These are phyloP conservation scores for Sarcophaga rosellei DNA, from an alignment of 2,888 invertebrate genomes.

Conservation along the genomic window DNA sequence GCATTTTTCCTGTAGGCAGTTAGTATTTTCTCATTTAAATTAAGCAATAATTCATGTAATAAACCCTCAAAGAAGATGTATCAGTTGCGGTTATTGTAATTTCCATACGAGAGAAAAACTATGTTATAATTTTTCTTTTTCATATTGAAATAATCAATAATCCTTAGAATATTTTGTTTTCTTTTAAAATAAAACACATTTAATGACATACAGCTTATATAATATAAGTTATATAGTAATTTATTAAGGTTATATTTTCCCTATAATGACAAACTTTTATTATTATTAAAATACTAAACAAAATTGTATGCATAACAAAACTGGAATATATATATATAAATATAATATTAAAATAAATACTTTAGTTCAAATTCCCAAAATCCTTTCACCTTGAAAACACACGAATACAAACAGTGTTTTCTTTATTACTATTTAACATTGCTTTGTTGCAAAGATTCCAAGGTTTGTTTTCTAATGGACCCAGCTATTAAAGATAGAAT, in stretches of 20 bases:
- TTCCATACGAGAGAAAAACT: too few relatives aligned
- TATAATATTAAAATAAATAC: constrained; percentile 30
- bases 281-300: neutral
- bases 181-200: neutral
- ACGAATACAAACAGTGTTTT: neutral
- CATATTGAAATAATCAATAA: too few relatives aligned
- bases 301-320: neutral
- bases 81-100: too few relatives aligned
- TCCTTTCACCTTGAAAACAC: neutral
- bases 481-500: constrained; percentile 72
- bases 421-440: constrained; percentile 5
- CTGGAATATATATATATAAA: neutral
- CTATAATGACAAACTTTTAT: constrained; percentile 10
- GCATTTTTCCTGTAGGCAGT: too few relatives aligned
- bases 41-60: too few relatives aligned
- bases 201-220: neutral
- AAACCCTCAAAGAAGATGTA: too few relatives aligned
- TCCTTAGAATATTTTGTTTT: too few relatives aligned
- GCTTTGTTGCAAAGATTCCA: constrained; percentile 70
- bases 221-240: neutral
- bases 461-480: constrained; percentile 73
- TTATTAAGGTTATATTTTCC: neutral
- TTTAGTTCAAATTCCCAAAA: constrained; percentile 11
- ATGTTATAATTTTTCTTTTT: too few relatives aligned
- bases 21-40: too few relatives aligned